Evolutionary conservation across 2,797 vertebrate genomes (phyloP), one percentile per base, ranked within the genome.

Genomic region (Lateolabrax maculatus): DNA sequence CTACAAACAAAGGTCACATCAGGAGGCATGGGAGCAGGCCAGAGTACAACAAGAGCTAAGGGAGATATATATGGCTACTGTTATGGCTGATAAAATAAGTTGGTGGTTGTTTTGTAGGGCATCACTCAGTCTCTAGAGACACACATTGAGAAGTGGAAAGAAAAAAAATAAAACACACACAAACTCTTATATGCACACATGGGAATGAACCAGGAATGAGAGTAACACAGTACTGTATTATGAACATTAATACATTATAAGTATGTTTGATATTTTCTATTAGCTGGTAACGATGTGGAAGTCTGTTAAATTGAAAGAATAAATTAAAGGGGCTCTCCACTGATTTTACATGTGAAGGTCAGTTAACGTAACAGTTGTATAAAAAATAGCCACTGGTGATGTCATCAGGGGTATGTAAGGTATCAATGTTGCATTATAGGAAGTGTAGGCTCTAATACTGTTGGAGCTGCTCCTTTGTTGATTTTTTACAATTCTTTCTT

Each of bases 1-100:
- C 90, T 85, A 65, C 89, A 89, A 90, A 89, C 88, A 93, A 94
- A 95, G 94, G 93, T 94, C 92, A 91, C 69, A 68, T 73, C 75
- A 79, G 82, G 79, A 88, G 80, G 84, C 86, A 71, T 71, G 66
- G 65, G 77, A 91, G 81, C 71, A 61, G 75, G 58, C 62, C 88
- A 51, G 81, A 85, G 74, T 83, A 58, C 84, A 79, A 83, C 76
- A 61, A 72, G 79, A 85, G 84, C 90, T 68, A 25, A 67, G 84
- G 82, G 86, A 86, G 71, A 83, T 83, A 74, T 77, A 84, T 77
- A 79, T 83, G 48, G 57, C 70, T 61, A 4, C 53, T 49, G 73
- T 60, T 86, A 73, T 58, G 51, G 66, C 75, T 61, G 73, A 79
- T 77, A 83, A 88, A 89, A 90, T 85, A 83, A 85, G 70, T 80